Percentiles rank a stretch among this genome's conserved stretches.
phyloP scores from a whole-genome alignment of 2,797 vertebrate genomes.

The Coracias cyanogaster region DNA sequence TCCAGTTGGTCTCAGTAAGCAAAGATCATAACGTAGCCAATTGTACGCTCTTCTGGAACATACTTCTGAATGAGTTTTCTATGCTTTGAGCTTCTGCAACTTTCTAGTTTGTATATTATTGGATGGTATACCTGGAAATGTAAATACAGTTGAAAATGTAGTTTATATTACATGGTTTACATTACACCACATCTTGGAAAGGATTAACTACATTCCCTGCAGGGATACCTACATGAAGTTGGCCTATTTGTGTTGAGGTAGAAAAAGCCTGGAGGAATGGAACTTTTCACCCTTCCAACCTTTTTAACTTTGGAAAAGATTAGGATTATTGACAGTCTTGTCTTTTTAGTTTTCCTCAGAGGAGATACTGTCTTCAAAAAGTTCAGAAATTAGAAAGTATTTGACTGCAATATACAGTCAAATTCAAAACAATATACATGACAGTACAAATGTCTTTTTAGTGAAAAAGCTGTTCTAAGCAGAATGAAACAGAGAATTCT shows the following conservation, averaged over 20 bases:
- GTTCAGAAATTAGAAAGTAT: slow-evolving; percentile 1
- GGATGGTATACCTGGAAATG: background rate
- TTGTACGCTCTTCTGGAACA: background rate
- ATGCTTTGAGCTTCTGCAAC: background rate
- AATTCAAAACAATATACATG: background rate
- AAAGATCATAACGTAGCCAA: accelerated
- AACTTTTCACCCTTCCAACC: background rate
- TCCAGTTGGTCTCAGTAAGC: background rate
- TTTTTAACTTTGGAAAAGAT: slow-evolving; percentile 28
- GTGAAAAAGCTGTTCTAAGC: background rate
- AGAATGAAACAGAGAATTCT: background rate
- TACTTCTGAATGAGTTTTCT: background rate
- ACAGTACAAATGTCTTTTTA: background rate
- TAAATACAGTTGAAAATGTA: background rate
- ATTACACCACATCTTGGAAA: background rate
- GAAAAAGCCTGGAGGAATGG: background rate
- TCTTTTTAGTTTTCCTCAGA: background rate
- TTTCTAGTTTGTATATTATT: background rate
- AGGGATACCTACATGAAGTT: background rate
- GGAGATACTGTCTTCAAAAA: background rate
- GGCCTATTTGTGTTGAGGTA: background rate
- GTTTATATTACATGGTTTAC: background rate
- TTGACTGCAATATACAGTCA: background rate
- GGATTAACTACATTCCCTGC: background rate
- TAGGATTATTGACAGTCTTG: slow-evolving; percentile 6